phyloP scores from a whole-genome alignment of 2,888 invertebrate genomes.

The Nemapogon koenigi region DNA sequence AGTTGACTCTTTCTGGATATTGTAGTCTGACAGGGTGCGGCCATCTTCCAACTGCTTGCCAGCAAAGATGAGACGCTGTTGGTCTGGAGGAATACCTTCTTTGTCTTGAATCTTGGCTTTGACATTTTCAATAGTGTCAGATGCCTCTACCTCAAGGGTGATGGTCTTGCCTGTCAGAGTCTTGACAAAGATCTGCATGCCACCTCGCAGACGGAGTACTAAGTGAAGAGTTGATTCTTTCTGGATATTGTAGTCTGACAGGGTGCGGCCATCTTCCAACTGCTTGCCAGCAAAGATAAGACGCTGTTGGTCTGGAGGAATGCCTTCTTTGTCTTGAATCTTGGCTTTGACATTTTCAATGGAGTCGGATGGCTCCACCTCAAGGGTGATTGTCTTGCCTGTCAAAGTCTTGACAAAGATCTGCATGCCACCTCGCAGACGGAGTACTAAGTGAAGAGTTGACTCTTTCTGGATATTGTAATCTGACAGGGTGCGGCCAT shows the following conservation, averaged over 20 bases:
- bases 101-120: conserved; percentile 19
- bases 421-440: conserved; percentile 44
- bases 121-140: conserved; percentile 18
- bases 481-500: conserved; percentile 37
- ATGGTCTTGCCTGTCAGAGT: conserved; percentile 18
- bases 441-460: conserved; percentile 32
- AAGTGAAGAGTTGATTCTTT: conserved; percentile 18
- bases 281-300: conserved; percentile 19
- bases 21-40: conserved; percentile 17
- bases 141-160: conserved; percentile 17
- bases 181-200: conserved; percentile 19
- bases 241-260: conserved; percentile 18
- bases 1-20: conserved; percentile 18
- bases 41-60: conserved; percentile 18
- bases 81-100: conserved; percentile 18
- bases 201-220: conserved; percentile 18
- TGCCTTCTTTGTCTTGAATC: conserved; percentile 18
- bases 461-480: conserved; percentile 43
- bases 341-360: conserved; percentile 19
- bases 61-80: conserved; percentile 18
- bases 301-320: conserved; percentile 18
- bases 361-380: conserved; percentile 30
- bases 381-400: conserved; percentile 37
- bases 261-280: conserved; percentile 17
- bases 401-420: conserved; percentile 42